Base-by-base conservation (phyloP, 2,113 vertebrate species). In the Myotis yumanensis region DNA sequence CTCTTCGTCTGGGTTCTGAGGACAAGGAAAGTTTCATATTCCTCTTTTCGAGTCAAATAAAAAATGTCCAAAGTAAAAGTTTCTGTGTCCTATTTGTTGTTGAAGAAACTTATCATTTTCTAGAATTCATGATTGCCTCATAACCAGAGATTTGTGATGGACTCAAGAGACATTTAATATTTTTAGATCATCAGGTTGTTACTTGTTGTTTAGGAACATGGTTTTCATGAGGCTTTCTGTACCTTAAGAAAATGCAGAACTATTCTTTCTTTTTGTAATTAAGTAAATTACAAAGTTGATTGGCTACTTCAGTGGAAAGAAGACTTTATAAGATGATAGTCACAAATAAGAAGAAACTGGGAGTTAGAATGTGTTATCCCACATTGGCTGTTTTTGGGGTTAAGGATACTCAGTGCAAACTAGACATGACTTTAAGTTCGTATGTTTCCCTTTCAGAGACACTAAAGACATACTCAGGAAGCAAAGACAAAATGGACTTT, bases 401-500 rank as follows among this genome's bases (percentile, higher is more conserved):
- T 37, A 85, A 54, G 10, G 14, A 32, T 22, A 80, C 28, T 82
- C 18, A 87, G n/a, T 32, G n/a, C 5, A 85, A 95, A 89, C 18
- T 68, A 90, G 11, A 75, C 15, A 4, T 76, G 35, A 62, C 46
- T 93, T 92, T 51, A 72, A 68, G 73, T 12, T 89, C 69, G n/a
- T 87, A 18, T 81, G 2, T 87, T 91, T 87, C 22, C 25, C 4
- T 80, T 91, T 90, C 69, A 91, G 35, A 76, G 15, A 48, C 3
- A 89, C 51, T 75, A 52, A 96, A 93, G 46, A n/a, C 59, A 87
- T 62, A 81, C 8, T 11, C 7, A 79, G 7, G 40, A 81, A 85
- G 54, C 88, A 96, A 96, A 94, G 54, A 93, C 54, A 95, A 71
- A 87, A 94, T 87, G 90, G 37, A 66, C 76, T 89, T 94, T 86